Evolutionary conservation across 2,797 vertebrate species (phyloP).

Genomic region (Tragopan temminckii): DNA sequence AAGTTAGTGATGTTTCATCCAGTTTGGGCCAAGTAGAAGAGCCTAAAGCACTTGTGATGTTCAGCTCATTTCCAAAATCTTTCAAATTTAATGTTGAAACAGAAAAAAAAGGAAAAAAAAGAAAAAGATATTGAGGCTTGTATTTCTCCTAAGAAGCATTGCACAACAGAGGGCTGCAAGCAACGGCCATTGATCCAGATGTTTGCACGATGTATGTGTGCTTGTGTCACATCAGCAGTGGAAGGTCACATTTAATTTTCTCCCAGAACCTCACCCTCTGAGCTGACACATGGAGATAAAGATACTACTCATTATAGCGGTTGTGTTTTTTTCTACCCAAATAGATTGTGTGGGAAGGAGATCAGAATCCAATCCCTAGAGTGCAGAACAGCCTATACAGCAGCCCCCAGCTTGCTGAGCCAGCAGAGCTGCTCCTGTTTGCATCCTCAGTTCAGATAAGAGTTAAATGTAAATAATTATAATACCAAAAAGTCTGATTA

Average conservation of each 20-base stretch:
- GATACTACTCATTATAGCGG: constrained; percentile 40
- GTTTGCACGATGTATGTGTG: neutral
- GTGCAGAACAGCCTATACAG: neutral
- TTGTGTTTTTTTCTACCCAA: constrained; percentile 65
- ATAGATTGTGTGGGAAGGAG: constrained; percentile 8
- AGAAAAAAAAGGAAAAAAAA: neutral
- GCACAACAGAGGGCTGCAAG: neutral
- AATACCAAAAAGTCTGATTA: constrained; percentile 31
- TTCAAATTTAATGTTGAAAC: neutral
- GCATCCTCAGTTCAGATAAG: constrained; percentile 55
- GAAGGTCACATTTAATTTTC: constrained; percentile 66
- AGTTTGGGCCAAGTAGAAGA: neutral
- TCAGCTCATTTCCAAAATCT: neutral
- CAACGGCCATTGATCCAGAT: constrained; percentile 23
- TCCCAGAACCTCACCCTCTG: constrained; percentile 32
- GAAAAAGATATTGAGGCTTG: neutral
- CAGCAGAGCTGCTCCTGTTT: constrained; percentile 22
- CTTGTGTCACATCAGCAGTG: neutral
- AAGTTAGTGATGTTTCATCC: neutral
- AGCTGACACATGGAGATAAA: constrained; percentile 50
- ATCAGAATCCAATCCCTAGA: constrained; percentile 9
- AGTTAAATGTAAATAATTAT: constrained; percentile 43
- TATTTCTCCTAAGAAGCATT: neutral
- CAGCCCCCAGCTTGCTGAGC: constrained; percentile 31
- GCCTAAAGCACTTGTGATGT: neutral